phyloP scores from a whole-genome alignment of 2,113 vertebrate genomes.

The Willisornis vidua region DNA sequence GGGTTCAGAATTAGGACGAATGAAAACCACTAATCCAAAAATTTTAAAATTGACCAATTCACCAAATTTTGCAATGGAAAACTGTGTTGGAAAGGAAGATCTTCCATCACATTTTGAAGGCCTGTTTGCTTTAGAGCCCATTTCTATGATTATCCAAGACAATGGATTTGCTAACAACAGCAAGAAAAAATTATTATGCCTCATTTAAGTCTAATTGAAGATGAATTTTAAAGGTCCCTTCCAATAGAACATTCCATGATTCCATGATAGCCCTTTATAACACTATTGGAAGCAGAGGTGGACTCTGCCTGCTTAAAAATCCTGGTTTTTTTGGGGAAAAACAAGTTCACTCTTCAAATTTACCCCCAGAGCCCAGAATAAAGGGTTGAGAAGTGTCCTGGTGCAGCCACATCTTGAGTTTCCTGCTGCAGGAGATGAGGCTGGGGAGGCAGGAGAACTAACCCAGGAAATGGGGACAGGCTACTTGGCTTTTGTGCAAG shows the following conservation, averaged over 20 bases:
- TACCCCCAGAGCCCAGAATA: background rate
- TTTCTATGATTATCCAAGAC: background rate
- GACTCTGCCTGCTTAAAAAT: background rate
- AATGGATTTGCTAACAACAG: background rate
- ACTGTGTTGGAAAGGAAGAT: background rate
- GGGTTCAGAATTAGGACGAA: background rate
- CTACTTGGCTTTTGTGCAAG: conserved; percentile 14
- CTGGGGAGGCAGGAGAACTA: background rate
- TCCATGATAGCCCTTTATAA: background rate
- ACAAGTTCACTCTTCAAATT: background rate
- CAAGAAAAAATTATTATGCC: background rate
- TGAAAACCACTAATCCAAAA: background rate
- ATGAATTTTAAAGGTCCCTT: background rate
- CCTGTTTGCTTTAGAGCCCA: background rate
- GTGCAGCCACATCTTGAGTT: background rate
- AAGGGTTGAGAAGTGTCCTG: background rate
- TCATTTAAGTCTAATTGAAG: background rate
- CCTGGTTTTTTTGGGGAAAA: background rate
- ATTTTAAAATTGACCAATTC: background rate
- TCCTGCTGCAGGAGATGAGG: background rate
- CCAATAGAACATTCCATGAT: background rate
- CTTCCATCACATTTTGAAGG: background rate
- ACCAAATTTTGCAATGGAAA: background rate
- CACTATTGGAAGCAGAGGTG: background rate
- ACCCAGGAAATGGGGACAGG: conserved; percentile 5